Evolutionary conservation across 1,140 invertebrate species (phyloP), one percentile per base, ranked within the genome.

Genomic region (Drosophila erecta): DNA sequence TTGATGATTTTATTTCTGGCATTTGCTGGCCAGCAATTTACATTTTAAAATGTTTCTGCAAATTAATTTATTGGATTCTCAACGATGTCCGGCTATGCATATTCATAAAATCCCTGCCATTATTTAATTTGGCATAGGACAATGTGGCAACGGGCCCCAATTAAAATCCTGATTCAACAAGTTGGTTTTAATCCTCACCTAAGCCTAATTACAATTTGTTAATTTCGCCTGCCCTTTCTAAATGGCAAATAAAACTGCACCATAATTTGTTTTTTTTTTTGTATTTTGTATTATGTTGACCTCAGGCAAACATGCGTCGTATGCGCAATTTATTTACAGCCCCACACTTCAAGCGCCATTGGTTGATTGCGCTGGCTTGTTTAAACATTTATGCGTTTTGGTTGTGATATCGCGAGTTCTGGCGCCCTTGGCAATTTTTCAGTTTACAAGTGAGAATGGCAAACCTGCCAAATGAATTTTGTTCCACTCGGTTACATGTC

Each of bases 151-250:
- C 65, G 65, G 64, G 53, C 80, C 59, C 64, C 75, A 83, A 84
- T 79, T 79, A 84, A 84, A 84, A 64, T 54, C 11, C 43, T 43
- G 46, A 47, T 56, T 66, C 71, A 69, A 70, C 76, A 78, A 81
- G 69, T 76, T 60, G 38, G 49, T 60, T 60, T 71, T 75, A 86
- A 87, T 83, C 66, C 62, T 12, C 46, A 56, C 24, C 59, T 76
- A 76, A 79, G 76, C 75, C 79, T 87, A 87, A 87, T 89, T 89
- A 87, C 76, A 73, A 87, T 79, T 83, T 67, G 79, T 65, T 47
- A 60, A 62, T 64, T 66, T 67, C 44, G 37, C 44, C 55, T 62
- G 57, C 41, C 51, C 61, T 64, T 46, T 51, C 75, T 72, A 79
- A 86, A 76, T 78, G 76, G 65, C 78, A 85, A 81, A 81, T 71